Percentiles rank a stretch among this genome's conserved stretches.
Conservation (phyloP, 2,113 vertebrate species). For the Lamprologus tigripictilis region DNA sequence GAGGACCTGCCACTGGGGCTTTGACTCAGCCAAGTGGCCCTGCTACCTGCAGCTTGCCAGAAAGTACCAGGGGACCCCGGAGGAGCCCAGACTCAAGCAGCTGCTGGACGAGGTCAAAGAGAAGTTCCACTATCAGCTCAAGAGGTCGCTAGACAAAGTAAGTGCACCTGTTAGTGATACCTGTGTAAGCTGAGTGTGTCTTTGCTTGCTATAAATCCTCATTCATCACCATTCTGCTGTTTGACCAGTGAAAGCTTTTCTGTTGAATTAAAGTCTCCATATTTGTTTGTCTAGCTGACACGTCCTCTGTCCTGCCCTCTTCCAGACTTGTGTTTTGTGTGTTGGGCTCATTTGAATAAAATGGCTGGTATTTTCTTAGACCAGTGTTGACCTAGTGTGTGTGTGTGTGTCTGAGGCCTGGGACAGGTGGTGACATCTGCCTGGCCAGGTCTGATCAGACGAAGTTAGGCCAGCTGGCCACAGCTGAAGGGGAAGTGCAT, state of each 20-base stretch:
- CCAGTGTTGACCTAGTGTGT: slow-evolving; percentile 22
- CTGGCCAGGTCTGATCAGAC: slow-evolving; percentile 26
- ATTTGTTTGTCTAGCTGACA: background rate
- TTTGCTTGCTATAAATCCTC: background rate
- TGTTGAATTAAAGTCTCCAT: background rate
- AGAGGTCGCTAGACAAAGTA: slow-evolving; percentile 84
- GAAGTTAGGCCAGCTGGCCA: slow-evolving; percentile 46
- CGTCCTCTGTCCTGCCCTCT: background rate
- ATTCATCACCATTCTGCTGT: background rate
- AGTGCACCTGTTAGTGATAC: slow-evolving; percentile 49
- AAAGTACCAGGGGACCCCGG: slow-evolving; percentile 82
- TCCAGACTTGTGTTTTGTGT: background rate
- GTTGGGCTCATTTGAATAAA: background rate
- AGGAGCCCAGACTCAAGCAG: slow-evolving; percentile 82
- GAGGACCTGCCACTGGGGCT: slow-evolving; percentile 99
- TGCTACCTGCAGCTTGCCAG: slow-evolving; percentile 94
- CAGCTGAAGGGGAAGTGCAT: slow-evolving; percentile 61
- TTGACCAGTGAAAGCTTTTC: background rate
- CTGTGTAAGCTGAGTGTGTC: background rate
- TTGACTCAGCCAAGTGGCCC: slow-evolving; percentile 96
- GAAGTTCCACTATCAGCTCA: slow-evolving; percentile 84
- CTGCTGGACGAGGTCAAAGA: slow-evolving; percentile 93
- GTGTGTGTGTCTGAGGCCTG: background rate
- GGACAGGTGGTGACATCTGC: slow-evolving; percentile 54
- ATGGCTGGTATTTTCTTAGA: slow-evolving; percentile 42